phyloP scores from a whole-genome alignment of 2,888 invertebrate species.

The Ennomos erosarius region DNA sequence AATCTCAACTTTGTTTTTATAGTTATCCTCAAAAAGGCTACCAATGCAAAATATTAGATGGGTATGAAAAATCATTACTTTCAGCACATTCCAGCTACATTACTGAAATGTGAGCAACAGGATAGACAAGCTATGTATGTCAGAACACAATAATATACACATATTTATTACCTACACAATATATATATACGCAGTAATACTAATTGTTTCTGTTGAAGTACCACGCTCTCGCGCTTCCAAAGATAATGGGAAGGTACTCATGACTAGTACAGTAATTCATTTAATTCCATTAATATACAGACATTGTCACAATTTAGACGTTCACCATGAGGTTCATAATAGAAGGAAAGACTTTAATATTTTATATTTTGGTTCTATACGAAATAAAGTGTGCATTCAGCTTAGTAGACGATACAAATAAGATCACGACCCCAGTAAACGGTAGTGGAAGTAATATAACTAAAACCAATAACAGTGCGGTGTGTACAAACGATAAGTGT shows the following conservation, averaged over 20 bases:
- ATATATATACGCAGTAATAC: too few relatives aligned
- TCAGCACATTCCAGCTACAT: too few relatives aligned
- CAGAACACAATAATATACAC: too few relatives aligned
- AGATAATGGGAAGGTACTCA: background rate
- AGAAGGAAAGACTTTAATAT: background rate
- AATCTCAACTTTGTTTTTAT: too few relatives aligned
- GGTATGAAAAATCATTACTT: too few relatives aligned
- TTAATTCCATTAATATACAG: slow-evolving; percentile 1
- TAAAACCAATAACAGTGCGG: background rate
- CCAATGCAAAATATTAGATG: too few relatives aligned
- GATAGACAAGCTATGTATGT: too few relatives aligned
- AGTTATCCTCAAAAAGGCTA: too few relatives aligned
- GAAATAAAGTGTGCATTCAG: slow-evolving; percentile 3
- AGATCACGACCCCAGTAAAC: background rate
- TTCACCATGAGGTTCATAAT: slow-evolving; percentile 7
- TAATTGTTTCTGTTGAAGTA: too few relatives aligned
- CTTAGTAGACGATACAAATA: background rate
- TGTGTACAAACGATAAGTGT: slow-evolving; percentile 7
- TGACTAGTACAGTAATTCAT: background rate
- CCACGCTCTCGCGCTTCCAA: too few relatives aligned
- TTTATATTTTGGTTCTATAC: background rate
- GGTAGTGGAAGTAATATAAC: background rate
- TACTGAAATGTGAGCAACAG: too few relatives aligned
- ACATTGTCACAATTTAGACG: slow-evolving; percentile 5
- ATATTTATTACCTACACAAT: too few relatives aligned